Base-by-base conservation (phyloP, 2,888 invertebrate genomes). In the Rhagophthalmus giganteus region DNA sequence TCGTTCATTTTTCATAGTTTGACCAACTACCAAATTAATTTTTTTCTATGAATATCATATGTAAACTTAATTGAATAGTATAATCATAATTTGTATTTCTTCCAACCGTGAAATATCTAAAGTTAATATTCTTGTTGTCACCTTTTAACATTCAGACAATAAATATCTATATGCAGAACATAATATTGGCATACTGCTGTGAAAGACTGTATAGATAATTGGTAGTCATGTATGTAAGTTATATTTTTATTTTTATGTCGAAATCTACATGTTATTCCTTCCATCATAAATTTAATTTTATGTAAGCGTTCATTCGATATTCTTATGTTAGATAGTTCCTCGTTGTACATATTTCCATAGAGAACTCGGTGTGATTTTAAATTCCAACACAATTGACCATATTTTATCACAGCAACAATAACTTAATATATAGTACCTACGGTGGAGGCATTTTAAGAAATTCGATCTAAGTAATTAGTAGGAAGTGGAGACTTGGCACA, bases 131-230 rank as follows among this genome's bases (percentile, higher is more conserved):
- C 3, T 9, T 27, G 38, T 38, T 38, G 38, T 38, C 38, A 38
- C 38, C 38, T 38, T 38, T 38, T 38, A 27, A 26, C 38, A 27
- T 38, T 27, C 13, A n/a, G 13, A 12, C 27, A 38, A 38, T 38
- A 38, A 38, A 38, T 38, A 38, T 38, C 13, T 26, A 38, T 38
- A 27, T 38, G 12, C 37, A 25, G 11, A 26, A 38, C 12, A 26
- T 27, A 2, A 28, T 28, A 38, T 38, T 14, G 38, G 38, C 38
- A 11, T 38, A 38, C 38, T 38, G 38, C 38, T 38, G 38, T 27
- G 38, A 38, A 27, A 11, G 38, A 26, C 26, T 38, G 27, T 38
- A 20, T 38, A 25, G 2, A 14, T 38, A 38, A 38, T 38, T 38
- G 38, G 38, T 12, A 38, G 27, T 38, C 38, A 15, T 38, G 27